A percentile compares a stretch with the other conserved stretches of the same genome.
Evolutionary conservation across 2,888 invertebrate species (phyloP).

Genomic region (Adineta ricciae): DNA sequence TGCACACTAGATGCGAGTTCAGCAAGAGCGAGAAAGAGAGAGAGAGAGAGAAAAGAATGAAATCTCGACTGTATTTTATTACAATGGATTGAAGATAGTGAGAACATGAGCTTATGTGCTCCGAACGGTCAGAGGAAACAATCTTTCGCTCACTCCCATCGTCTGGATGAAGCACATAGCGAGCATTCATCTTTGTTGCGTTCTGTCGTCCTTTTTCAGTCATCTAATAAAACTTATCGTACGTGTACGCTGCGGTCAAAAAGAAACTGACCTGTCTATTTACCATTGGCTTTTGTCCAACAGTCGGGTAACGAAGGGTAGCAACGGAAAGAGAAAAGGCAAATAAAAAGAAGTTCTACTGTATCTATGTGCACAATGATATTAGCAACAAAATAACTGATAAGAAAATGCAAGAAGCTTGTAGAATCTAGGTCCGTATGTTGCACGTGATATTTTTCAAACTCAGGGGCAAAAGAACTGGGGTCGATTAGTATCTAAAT

Average conservation of each 20-base stretch:
- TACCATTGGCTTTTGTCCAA: background rate
- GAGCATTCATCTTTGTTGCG: slow-evolving; percentile 15
- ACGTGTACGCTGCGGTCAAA: background rate
- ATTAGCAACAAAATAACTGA: background rate
- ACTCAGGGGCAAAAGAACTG: too few species aligned
- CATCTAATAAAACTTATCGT: background rate
- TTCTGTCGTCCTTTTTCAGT: background rate
- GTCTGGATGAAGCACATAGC: background rate
- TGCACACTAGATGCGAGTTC: too few species aligned
- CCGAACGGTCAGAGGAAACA: background rate
- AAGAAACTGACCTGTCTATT: background rate
- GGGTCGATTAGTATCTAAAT: background rate
- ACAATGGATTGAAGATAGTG: background rate
- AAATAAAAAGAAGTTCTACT: background rate
- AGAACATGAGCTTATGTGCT: background rate
- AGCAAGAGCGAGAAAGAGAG: background rate
- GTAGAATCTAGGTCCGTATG: too few species aligned
- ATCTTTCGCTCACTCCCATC: background rate
- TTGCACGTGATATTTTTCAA: too few species aligned
- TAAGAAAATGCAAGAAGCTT: background rate
- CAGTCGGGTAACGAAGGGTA: background rate
- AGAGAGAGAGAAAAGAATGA: background rate
- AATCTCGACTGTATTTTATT: background rate
- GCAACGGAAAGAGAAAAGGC: background rate
- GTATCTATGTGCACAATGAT: background rate